phyloP scores from a whole-genome alignment of 2,888 invertebrate species.

The Busseola fusca region DNA sequence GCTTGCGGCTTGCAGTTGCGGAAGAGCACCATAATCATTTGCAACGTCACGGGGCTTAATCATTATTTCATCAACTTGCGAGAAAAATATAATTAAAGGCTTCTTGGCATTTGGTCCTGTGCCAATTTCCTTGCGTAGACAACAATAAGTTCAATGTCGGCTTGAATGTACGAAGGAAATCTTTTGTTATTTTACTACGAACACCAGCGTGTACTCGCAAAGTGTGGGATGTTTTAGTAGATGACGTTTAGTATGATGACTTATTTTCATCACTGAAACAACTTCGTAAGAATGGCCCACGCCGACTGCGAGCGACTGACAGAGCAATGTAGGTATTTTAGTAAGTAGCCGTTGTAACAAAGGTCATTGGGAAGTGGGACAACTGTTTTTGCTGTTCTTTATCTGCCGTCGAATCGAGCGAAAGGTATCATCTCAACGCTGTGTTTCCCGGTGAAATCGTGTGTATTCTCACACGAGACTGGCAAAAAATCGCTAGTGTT shows the following conservation, averaged over 20 bases:
- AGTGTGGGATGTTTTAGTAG: conserved; percentile 34
- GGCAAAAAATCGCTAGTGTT: conserved; percentile 77
- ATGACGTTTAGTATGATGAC: conserved; percentile 22
- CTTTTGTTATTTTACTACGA: conserved; percentile 58
- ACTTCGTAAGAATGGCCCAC: conserved; percentile 50
- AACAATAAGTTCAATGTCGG: conserved; percentile 83
- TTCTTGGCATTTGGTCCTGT: conserved; percentile 75
- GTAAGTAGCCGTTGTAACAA: conserved; percentile 77
- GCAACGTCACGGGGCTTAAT: conserved; percentile 18
- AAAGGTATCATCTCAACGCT: conserved; percentile 83
- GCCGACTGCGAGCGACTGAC: conserved; percentile 45
- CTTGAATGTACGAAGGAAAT: conserved; percentile 59
- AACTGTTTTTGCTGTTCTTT: conserved; percentile 82
- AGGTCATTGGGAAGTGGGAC: conserved; percentile 86
- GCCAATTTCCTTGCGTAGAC: conserved; percentile 79
- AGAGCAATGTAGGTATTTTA: conserved; percentile 67
- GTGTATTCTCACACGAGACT: conserved; percentile 81
- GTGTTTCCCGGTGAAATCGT: conserved; percentile 86
- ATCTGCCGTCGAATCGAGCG: conserved; percentile 84
- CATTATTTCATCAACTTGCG: conserved; percentile 27
- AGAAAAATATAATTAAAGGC: conserved; percentile 43
- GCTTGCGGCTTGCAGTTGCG: background rate
- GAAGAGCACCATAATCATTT: conserved; percentile 39
- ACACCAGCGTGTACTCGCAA: conserved; percentile 42
- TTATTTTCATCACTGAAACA: conserved; percentile 54